Evolutionary conservation across 2,888 invertebrate species (phyloP).

Genomic region (Mesorhabditis sp.): DNA sequence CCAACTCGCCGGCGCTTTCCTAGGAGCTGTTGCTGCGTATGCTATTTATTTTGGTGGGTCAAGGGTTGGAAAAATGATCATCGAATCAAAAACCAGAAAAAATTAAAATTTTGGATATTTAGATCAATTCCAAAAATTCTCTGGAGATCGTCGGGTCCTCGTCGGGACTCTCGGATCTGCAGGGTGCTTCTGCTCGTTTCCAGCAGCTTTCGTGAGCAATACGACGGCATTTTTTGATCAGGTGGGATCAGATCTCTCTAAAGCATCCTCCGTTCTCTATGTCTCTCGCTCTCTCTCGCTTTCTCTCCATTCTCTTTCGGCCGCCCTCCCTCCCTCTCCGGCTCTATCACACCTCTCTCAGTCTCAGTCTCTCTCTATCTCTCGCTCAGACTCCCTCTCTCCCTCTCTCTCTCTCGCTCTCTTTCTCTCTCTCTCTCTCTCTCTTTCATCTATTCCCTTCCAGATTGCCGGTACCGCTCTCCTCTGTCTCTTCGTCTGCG

Average conservation of each 20-base stretch:
- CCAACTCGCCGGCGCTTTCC: conserved; percentile 40
- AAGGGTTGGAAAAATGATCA: background rate
- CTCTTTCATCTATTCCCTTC: conserved; percentile 6
- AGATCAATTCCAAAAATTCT: conserved; percentile 40
- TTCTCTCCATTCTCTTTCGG: no score
- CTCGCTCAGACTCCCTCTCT: no score
- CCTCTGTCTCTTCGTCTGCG: conserved; percentile 46
- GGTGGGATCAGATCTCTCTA: conserved; percentile 12
- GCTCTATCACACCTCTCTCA: no score
- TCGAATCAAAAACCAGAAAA: conserved; percentile 9
- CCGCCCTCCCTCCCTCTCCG: no score
- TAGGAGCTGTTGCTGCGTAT: conserved; percentile 41
- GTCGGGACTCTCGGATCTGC: conserved; percentile 38
- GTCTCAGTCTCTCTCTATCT: no score
- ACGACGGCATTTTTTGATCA: conserved; percentile 48
- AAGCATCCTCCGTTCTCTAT: background rate
- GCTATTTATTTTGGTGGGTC: conserved; percentile 37
- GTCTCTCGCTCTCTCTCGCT: no score
- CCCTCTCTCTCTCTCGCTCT: no score
- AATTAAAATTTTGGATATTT: conserved; percentile 9
- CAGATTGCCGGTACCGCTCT: conserved; percentile 50
- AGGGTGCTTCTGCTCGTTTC: conserved; percentile 49
- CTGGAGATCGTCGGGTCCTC: conserved; percentile 24
- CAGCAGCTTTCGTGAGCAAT: conserved; percentile 41
- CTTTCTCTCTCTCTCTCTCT: no score